A percentile compares a stretch with the other conserved stretches of the same genome.
phyloP scores from a whole-genome alignment of 2,888 invertebrate genomes.

The Sipha maydis region DNA sequence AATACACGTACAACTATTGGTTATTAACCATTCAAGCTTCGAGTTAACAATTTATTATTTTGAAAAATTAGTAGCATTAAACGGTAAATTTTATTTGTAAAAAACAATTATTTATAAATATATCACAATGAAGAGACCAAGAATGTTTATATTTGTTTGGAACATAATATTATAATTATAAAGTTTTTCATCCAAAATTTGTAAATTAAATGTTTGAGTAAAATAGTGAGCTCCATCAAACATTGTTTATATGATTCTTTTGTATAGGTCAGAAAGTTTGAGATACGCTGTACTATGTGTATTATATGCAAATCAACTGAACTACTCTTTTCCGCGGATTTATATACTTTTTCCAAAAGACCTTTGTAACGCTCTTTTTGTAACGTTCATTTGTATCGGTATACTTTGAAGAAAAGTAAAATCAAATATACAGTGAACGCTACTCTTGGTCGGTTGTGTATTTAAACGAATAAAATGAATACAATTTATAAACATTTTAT shows the following conservation, averaged over 20 bases:
- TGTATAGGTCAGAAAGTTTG: background rate
- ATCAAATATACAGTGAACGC: background rate
- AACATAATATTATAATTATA: background rate
- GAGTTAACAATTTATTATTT: no score
- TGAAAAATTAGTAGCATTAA: no score
- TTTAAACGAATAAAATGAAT: slow-evolving; percentile 1
- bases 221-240: background rate
- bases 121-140: background rate
- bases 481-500: background rate
- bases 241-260: background rate
- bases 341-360: background rate
- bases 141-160: background rate
- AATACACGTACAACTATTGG: no score
- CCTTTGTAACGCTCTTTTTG: slow-evolving; percentile 1
- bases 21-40: no score
- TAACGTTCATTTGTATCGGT: background rate
- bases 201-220: background rate
- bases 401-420: background rate
- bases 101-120: no score
- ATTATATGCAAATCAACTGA: slow-evolving; percentile 30
- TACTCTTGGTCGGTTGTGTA: background rate
- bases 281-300: background rate
- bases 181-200: background rate
- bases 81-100: no score
- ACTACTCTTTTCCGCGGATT: slow-evolving; percentile 7